Base-by-base conservation (phyloP, 1,140 invertebrate genomes). In the Dendrolimus kikuchii region DNA sequence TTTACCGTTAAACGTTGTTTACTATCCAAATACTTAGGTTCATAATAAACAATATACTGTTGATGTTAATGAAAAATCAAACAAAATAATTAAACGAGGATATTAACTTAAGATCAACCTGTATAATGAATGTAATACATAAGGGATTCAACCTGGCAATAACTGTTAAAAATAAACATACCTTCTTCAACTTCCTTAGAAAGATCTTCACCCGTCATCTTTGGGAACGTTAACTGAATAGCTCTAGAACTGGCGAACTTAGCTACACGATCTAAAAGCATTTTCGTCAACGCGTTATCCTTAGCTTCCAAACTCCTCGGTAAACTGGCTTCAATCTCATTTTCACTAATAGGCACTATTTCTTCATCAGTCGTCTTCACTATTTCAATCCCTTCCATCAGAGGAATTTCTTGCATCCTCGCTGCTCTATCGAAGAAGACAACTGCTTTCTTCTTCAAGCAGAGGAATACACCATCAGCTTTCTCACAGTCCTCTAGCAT, bases 401-500 rank as follows among this genome's bases (percentile, higher is more conserved):
- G 74, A 0, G 89, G 88, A 23, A 95, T 88, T 7, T 88, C 89
- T 39, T 93, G 92, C 74, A 93, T 92, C 50, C 91, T 89, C 1
- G 91, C 89, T 5, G 93, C 86, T 44, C 93, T 87, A 56, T 94
- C 93, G 53, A 95, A 91, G 66, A 94, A 94, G 0, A 92, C 86
- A 53, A 94, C 92, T 0, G 93, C 93, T 68, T 94, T 94, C 74
- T 93, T 94, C 83, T 94, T 94, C n/a, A 95, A 77, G 71, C 93
- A 95, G 8, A 92, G 90, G 6, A 92, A 86, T 38, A 94, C 85
- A 37, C 84, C 87, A 49, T 90, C 88, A 1, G 89, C 68, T 54
- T 86, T 86, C 50, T 87, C 84, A 64, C 91, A 92, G 57, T 92
- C 91, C 61, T 92, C 91, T 61, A 91, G 92, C 51, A 92, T 85